phyloP scores from a whole-genome alignment of 2,888 invertebrate genomes.

The Parochlus steinenii region DNA sequence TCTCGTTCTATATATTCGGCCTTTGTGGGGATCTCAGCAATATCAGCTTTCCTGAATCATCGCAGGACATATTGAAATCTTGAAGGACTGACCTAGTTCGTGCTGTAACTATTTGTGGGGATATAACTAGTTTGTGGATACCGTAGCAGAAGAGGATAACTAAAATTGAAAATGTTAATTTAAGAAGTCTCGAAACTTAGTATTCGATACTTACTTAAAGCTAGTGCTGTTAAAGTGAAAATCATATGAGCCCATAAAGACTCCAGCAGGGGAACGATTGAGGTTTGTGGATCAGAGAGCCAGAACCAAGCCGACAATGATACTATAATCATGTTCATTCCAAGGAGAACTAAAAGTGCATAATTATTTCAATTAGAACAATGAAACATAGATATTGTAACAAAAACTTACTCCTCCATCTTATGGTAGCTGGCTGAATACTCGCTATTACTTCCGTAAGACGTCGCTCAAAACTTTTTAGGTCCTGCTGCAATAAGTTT shows the following conservation, averaged over 20 bases:
- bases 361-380: slow-evolving; percentile 10
- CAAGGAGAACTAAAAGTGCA: slow-evolving; percentile 56
- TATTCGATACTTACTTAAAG: slow-evolving; percentile 44
- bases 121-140: slow-evolving; percentile 90
- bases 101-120: slow-evolving; percentile 88
- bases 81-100: slow-evolving; percentile 76
- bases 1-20: no score
- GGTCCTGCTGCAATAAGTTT: no score
- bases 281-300: slow-evolving; percentile 85
- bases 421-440: slow-evolving; percentile 80
- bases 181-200: slow-evolving; percentile 1
- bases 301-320: slow-evolving; percentile 93
- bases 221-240: slow-evolving; percentile 74
- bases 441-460: no score
- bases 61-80: slow-evolving; percentile 97
- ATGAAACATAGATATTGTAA: slow-evolving; percentile 10
- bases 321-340: slow-evolving; percentile 74
- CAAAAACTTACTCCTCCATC: slow-evolving; percentile 78
- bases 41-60: slow-evolving; percentile 90
- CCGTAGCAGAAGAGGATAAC: slow-evolving; percentile 80
- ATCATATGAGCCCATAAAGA: slow-evolving; percentile 88
- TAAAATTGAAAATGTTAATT: slow-evolving; percentile 21
- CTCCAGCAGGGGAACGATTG: slow-evolving; percentile 78
- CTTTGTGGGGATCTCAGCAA: no score
- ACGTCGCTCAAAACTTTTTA: no score